phyloP scores from a whole-genome alignment of 2,113 vertebrate species.

The Rhineura floridana region DNA sequence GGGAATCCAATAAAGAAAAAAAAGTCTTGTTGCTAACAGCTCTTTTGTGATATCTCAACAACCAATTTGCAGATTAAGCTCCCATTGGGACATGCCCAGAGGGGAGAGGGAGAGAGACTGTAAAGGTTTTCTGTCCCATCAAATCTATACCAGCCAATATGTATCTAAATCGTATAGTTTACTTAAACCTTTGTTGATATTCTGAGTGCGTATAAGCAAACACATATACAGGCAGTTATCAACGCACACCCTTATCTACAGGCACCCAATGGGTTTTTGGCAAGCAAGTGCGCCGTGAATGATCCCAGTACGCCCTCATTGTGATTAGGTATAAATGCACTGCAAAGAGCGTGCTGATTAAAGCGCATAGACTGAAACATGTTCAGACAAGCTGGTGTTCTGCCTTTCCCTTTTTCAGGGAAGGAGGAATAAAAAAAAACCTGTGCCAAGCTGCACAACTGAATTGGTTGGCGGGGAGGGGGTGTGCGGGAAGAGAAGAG shows the following conservation, averaged over 20 bases:
- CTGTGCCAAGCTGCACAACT: neutral
- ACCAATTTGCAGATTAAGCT: no score
- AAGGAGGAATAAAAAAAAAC: neutral
- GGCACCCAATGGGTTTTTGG: conserved; percentile 15
- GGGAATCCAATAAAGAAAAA: no score
- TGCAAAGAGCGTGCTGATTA: neutral
- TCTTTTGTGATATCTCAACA: no score
- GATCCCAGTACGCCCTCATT: neutral
- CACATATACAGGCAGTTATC: neutral
- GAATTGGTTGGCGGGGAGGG: neutral
- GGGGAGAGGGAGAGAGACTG: neutral
- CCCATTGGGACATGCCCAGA: no score
- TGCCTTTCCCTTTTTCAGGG: neutral
- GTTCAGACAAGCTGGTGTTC: neutral
- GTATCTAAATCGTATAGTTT: neutral
- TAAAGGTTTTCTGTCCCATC: neutral
- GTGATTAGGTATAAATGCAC: neutral
- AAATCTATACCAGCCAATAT: neutral
- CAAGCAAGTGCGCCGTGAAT: neutral
- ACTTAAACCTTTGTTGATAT: neutral
- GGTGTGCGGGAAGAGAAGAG: neutral
- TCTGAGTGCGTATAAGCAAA: neutral
- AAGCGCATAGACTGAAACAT: neutral
- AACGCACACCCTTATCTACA: neutral
- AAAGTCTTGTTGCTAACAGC: no score